Conservation (phyloP, 2,797 vertebrate species). For the Microctenopoma stevenorrisi region DNA sequence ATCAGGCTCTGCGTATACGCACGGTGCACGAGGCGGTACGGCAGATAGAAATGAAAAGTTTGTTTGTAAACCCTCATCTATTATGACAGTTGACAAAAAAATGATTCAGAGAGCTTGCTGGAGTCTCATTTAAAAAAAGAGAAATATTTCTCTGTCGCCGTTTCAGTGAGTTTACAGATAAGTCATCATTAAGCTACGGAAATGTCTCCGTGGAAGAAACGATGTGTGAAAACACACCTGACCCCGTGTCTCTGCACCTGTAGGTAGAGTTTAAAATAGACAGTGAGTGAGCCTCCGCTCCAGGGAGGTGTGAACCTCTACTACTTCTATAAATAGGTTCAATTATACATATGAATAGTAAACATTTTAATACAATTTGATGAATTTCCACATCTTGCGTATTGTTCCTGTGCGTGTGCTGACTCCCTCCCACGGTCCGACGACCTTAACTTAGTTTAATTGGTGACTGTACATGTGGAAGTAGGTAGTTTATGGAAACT, state of each 20-base stretch:
- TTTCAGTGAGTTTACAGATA: slow-evolving; percentile 5
- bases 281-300: not conserved
- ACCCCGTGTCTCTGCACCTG: slow-evolving; percentile 25
- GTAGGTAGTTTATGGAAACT: too few relatives aligned
- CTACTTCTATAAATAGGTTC: too few relatives aligned
- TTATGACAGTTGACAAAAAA: slow-evolving; percentile 16
- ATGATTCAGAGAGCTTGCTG: slow-evolving; percentile 20
- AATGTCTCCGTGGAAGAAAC: slow-evolving; percentile 23
- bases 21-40: slow-evolving; percentile 47
- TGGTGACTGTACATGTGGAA: too few relatives aligned
- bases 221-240: slow-evolving; percentile 42
- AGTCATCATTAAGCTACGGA: slow-evolving; percentile 31
- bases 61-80: slow-evolving; percentile 54
- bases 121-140: slow-evolving; percentile 27
- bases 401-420: too few relatives aligned
- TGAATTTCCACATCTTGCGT: too few relatives aligned
- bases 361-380: too few relatives aligned
- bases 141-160: slow-evolving; percentile 19
- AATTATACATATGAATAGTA: too few relatives aligned
- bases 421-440: too few relatives aligned
- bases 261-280: not conserved
- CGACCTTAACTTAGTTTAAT: too few relatives aligned
- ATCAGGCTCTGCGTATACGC: slow-evolving; percentile 50
- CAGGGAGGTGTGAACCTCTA: not conserved
- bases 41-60: slow-evolving; percentile 70